Percentiles rank a stretch among this genome's conserved stretches.
Conservation (phyloP, 1,140 invertebrate species). For the Anoplolepis gracilipes region DNA sequence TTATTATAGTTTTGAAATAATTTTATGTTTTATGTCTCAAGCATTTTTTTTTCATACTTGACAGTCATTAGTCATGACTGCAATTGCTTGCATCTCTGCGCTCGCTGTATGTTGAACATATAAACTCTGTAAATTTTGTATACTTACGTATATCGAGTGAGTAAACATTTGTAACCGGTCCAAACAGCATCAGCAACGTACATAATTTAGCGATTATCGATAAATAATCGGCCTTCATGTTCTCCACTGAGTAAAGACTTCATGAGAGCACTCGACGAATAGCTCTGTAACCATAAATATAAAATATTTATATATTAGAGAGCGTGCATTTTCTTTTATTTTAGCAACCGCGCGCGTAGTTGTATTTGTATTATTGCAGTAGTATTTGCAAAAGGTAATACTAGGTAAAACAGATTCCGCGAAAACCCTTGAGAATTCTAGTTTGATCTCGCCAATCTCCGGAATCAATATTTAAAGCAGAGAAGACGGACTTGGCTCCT, state of each 20-base stretch:
- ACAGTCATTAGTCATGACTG: not conserved
- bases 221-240: slow-evolving; percentile 83
- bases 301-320: slow-evolving; percentile 23
- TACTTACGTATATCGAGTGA: slow-evolving; percentile 82
- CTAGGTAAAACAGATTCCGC: not conserved
- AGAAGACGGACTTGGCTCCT: slow-evolving; percentile 46
- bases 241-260: slow-evolving; percentile 78
- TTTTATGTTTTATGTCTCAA: not conserved
- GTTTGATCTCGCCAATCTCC: slow-evolving; percentile 52
- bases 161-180: slow-evolving; percentile 73
- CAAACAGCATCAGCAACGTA: slow-evolving; percentile 76
- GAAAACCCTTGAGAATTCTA: slow-evolving; percentile 41
- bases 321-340: not conserved
- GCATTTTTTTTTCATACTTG: not conserved
- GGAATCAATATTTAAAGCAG: slow-evolving; percentile 60
- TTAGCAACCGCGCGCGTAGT: not conserved
- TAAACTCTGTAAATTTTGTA: not conserved
- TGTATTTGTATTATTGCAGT: not conserved
- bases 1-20: not conserved
- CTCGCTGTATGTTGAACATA: not conserved
- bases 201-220: slow-evolving; percentile 77
- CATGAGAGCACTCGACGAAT: slow-evolving; percentile 79
- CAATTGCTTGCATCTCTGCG: not conserved
- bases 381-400: not conserved
- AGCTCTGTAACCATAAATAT: slow-evolving; percentile 71